phyloP scores from a whole-genome alignment of 2,888 invertebrate species.

The Dryobota labecula region DNA sequence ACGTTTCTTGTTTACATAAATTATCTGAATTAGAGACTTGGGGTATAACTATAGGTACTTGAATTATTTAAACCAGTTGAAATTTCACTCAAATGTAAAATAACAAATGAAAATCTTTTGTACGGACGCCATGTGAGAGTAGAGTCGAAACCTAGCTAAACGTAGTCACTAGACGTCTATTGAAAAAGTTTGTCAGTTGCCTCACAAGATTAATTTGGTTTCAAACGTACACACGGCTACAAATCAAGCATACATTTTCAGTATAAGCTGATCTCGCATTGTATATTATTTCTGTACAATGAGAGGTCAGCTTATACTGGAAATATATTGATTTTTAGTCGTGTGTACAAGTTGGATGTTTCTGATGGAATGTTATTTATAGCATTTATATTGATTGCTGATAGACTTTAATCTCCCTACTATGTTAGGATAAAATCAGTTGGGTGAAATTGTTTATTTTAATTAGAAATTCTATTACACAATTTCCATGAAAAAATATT shows the following conservation, averaged over 20 bases:
- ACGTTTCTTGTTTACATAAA: too few relatives aligned
- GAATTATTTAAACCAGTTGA: slow-evolving; percentile 4
- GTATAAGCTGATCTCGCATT: too few relatives aligned
- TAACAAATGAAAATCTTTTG: slow-evolving; percentile 26
- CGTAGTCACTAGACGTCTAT: slow-evolving; percentile 40
- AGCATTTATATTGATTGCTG: slow-evolving; percentile 7
- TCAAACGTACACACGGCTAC: too few relatives aligned
- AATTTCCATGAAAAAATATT: too few relatives aligned
- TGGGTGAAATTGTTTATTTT: not conserved
- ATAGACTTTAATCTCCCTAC: not conserved
- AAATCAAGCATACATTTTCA: too few relatives aligned
- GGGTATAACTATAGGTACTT: too few relatives aligned
- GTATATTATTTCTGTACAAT: too few relatives aligned
- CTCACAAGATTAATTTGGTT: slow-evolving; percentile 44
- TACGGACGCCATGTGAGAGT: slow-evolving; percentile 18
- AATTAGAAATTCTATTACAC: not conserved
- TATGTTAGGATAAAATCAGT: not conserved
- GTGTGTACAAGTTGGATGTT: slow-evolving; percentile 32
- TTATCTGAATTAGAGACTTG: too few relatives aligned
- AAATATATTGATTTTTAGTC: too few relatives aligned
- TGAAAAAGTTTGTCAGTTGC: slow-evolving; percentile 51
- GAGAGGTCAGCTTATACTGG: too few relatives aligned
- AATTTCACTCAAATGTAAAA: slow-evolving; percentile 17
- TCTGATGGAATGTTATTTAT: slow-evolving; percentile 11
- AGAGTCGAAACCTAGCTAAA: slow-evolving; percentile 9